Evolutionary conservation across 1,140 invertebrate genomes (phyloP).

Genomic region (Diorhabda sublineata): DNA sequence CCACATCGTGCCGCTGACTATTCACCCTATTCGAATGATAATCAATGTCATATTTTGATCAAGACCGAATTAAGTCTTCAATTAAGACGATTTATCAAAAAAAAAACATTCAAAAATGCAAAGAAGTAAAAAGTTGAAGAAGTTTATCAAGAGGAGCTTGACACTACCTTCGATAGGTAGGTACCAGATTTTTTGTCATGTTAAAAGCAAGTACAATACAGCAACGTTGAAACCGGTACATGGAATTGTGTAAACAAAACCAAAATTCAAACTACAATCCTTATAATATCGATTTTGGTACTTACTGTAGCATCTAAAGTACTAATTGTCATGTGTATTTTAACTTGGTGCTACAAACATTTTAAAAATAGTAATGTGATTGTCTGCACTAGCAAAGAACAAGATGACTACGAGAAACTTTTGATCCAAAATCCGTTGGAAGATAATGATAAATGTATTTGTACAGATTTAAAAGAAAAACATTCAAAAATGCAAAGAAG

Average conservation of each 20-base stretch:
- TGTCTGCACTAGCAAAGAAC: slow-evolving; percentile 17
- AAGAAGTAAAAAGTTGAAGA: too few relatives aligned
- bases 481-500: too few relatives aligned
- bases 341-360: slow-evolving; percentile 31
- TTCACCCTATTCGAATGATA: too few relatives aligned
- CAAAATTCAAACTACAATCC: slow-evolving; percentile 24
- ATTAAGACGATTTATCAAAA: too few relatives aligned
- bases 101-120: too few relatives aligned
- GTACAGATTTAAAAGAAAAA: slow-evolving; percentile 8
- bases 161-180: accelerated
- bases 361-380: slow-evolving; percentile 19
- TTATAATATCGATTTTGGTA: slow-evolving; percentile 24
- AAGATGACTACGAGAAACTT: slow-evolving; percentile 17
- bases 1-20: too few relatives aligned
- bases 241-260: slow-evolving; percentile 28
- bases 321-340: slow-evolving; percentile 28
- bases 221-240: slow-evolving; percentile 26
- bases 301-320: slow-evolving; percentile 28
- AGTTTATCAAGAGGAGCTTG: too few relatives aligned
- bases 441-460: slow-evolving; percentile 22
- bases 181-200: too few relatives aligned
- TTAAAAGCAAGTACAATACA: too few relatives aligned
- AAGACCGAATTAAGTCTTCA: too few relatives aligned
- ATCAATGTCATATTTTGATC: too few relatives aligned
- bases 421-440: slow-evolving; percentile 19